Evolutionary conservation across 2,888 invertebrate species (phyloP).

Genomic region (Synanthedon tipuliformis): DNA sequence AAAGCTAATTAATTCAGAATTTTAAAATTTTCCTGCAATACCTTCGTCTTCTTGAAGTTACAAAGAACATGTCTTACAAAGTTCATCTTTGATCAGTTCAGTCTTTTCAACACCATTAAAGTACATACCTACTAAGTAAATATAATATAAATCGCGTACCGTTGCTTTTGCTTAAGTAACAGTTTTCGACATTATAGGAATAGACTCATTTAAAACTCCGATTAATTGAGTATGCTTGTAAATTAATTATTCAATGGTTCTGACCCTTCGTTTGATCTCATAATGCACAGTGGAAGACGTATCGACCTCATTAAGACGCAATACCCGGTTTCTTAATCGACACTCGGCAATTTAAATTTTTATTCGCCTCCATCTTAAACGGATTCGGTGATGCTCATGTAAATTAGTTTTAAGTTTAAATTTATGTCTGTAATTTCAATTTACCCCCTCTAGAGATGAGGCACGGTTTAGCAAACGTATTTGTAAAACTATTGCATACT

Average conservation of each 20-base stretch:
- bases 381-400: constrained; percentile 15
- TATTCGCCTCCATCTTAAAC: constrained; percentile 22
- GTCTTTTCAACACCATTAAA: too few relatives aligned
- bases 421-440: neutral
- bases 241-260: constrained; percentile 55
- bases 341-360: constrained; percentile 42
- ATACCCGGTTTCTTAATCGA: constrained; percentile 53
- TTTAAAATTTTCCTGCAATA: too few relatives aligned
- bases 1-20: too few relatives aligned
- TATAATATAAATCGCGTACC: too few relatives aligned
- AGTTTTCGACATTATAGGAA: constrained; percentile 5
- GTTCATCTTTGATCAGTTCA: too few relatives aligned
- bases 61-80: too few relatives aligned
- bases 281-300: constrained; percentile 43
- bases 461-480: too few relatives aligned
- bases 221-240: constrained; percentile 62
- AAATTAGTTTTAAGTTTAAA: neutral
- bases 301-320: constrained; percentile 53
- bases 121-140: too few relatives aligned
- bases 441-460: too few relatives aligned
- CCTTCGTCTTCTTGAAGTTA: too few relatives aligned
- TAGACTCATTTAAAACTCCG: constrained; percentile 18
- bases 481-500: too few relatives aligned
- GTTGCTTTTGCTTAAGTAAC: too few relatives aligned
- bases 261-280: constrained; percentile 60